Base-by-base conservation (phyloP, 30 jellyfish, hydroid and myxozoan genomes). In the Cassiopea xamachana region DNA sequence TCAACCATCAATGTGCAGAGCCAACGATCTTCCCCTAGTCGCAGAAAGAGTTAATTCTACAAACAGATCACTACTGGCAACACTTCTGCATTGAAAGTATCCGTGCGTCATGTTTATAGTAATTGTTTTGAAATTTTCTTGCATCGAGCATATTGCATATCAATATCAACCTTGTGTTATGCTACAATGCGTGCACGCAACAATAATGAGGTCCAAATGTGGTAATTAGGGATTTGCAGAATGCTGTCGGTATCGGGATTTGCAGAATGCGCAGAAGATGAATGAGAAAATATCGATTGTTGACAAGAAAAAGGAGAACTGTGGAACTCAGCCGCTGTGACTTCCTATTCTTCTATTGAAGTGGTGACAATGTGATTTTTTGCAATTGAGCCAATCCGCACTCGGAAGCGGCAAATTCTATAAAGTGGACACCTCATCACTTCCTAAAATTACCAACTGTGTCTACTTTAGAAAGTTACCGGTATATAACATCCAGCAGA, bases 1-100 rank as follows among this genome's bases (percentile, higher is more conserved):
- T 95, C 98, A 39, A 95, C 97, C 97, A 95, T 82, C 80, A 95
- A 74, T 1, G 99, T 95, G 85, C 99, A 95, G n/a, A 95, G 87
- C 99, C 99, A 95, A 69, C 99, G 98, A 81, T 95, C 99, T 67
- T 95, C 99, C 49, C 99, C 99, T 95, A 55, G 7, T 6, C 64
- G 64, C 64, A 55, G 64, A 55, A 55, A 3, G 64, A 55, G 12
- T 55, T 55, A 55, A 55, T 55, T 55, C 64, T 55, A 55, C 64
- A 55, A 55, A 55, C 7, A 55, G 64, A 10, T 55, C 64, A 55
- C 64, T 6, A 55, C 64, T 55, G 12, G 64, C 12, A 55, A 55
- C 7, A 55, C 64, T 55, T 55, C 0, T 55, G 64, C 64, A 55
- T 55, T 55, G 7, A 55, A 55, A 55, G 64, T 10, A 55, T 55